Evolutionary conservation across 2,113 vertebrate species (phyloP), one percentile per base, ranked within the genome.

Genomic region (Aplodontia rufa): DNA sequence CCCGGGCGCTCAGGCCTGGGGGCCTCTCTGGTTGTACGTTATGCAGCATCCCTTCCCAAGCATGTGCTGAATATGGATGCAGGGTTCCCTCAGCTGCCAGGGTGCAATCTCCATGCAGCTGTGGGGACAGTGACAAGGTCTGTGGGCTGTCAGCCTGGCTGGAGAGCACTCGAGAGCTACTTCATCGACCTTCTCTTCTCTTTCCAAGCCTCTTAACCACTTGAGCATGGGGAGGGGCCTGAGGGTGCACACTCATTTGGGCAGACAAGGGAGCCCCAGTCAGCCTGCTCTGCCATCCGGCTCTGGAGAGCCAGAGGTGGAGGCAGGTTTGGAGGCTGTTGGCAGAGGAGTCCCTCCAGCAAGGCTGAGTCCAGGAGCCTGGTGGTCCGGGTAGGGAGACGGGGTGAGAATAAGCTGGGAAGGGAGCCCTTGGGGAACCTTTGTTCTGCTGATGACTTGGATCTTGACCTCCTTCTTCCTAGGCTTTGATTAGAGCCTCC

Each of bases 131-230:
- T 13, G 76, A 87, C 53, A 84, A 87, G 91, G 96, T 62, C 88
- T 90, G 81, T 28, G 85, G 60, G 76, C 85, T 64, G 55, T 64
- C 51, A 69, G 95, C 72, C 83, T 0, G 1, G 62, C 68, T 91
- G 60, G 66, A 95, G 91, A 64, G 85, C 79, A 58, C 88, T 95
- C 0, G 3, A 87, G 74, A 91, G 11, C 82, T 55, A 71, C 94
- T 96, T 83, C 51, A 90, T 71, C 0, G 1, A 79, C 74, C 45
- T 91, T 78, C 51, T 87, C 86, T 88, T 94, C 90, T 97, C 85
- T 92, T 88, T 83, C 76, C 62, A 85, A 91, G 68, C 82, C 74
- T 93, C 96, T 89, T 58, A 45, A 53, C 24, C 62, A 42, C 91
- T 78, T 12, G 88, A 94, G 86, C 26, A 42, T 76, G 53, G 66